Base-by-base conservation (phyloP, 1,140 invertebrate genomes). In the Monochamus saltuarius region DNA sequence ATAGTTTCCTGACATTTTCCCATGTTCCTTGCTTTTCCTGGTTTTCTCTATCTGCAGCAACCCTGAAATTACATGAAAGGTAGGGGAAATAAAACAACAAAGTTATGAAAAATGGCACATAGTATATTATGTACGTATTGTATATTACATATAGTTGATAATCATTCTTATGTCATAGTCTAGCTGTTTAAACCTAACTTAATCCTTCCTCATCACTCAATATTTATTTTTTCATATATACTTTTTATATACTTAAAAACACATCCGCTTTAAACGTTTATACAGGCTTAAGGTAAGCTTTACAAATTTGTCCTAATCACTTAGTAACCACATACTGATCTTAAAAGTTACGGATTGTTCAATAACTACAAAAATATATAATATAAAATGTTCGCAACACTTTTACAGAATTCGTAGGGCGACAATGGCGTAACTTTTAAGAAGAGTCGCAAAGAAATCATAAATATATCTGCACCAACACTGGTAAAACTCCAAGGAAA, bases 111-210 rank as follows among this genome's bases (percentile, higher is more conserved):
- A 76, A 76, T 76, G 75, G 75, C 75, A 76, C 74, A 76, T 76
- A 76, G 67, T 76, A 76, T 76, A 76, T 76, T 76, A 76, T 76
- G 75, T 76, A 76, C 75, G 74, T 75, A 76, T 71, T 75, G 73
- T 76, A 76, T 75, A 73, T 76, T 76, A 76, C 75, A 76, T 76
- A 75, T 69, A 75, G 69, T 75, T 73, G 73, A 75, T 76, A 76
- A 74, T 75, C 69, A 71, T 67, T 73, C 71, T 67, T 67, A 72
- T 69, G 63, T 65, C 63, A 62, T 71, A 70, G 47, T 75, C 73
- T 75, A 73, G 66, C 69, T 76, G 73, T 72, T 75, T 76, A 71
- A 53, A 67, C 66, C 74, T 75, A 75, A 75, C 60, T 71, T 75
- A 69, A 60, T 60, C 19, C 68, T 68, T 65, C 66, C 68, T 76